Evolutionary conservation across 2,113 vertebrate genomes (phyloP).

Genomic region (Microcebus lehilahytsara): DNA sequence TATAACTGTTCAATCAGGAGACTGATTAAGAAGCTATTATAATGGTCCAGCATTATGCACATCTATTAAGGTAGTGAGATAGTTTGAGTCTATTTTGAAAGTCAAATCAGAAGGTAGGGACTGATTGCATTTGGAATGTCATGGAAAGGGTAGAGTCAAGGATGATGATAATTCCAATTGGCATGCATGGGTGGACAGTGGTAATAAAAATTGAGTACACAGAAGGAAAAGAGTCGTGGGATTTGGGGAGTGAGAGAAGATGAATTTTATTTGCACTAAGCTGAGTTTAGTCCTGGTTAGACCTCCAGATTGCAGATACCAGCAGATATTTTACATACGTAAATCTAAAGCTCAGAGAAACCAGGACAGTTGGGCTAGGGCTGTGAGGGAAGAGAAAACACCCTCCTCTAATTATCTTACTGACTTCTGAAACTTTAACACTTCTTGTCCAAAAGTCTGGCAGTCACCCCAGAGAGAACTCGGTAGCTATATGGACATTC

Average conservation of each 20-base stretch:
- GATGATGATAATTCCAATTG: background rate
- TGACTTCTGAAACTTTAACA: conserved; percentile 54
- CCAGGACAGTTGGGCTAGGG: background rate
- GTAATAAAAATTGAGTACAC: background rate
- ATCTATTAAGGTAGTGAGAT: background rate
- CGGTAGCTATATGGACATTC: conserved; percentile 65
- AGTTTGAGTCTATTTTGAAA: background rate
- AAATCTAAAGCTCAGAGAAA: background rate
- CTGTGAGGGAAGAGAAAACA: background rate
- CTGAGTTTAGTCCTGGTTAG: background rate
- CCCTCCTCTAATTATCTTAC: background rate
- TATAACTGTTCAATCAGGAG: background rate
- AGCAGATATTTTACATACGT: background rate
- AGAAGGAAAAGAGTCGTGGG: background rate
- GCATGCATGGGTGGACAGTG: background rate
- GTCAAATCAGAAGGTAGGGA: background rate
- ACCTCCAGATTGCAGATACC: background rate
- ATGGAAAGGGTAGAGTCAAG: background rate
- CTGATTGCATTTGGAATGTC: background rate
- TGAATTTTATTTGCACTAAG: background rate
- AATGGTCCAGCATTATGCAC: background rate
- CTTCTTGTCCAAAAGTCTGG: conserved; percentile 38
- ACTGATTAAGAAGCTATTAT: background rate
- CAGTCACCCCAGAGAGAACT: background rate
- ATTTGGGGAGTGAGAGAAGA: background rate